Evolutionary conservation across 2,888 invertebrate genomes (phyloP).

Genomic region (Agonopterix arenella): DNA sequence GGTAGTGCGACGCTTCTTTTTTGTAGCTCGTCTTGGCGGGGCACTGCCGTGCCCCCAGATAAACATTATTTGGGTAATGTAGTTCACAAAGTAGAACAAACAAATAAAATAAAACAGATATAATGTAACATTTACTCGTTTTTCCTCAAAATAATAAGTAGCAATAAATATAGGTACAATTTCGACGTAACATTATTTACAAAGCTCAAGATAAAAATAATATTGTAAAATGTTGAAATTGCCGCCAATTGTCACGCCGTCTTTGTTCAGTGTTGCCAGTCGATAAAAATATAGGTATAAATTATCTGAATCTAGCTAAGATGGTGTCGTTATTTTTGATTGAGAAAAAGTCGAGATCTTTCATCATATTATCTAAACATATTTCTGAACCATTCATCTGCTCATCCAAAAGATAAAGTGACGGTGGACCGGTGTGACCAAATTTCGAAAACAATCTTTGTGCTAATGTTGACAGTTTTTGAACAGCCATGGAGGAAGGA

Average conservation of each 20-base stretch:
- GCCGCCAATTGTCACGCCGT: constrained; percentile 23
- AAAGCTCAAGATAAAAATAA: constrained; percentile 39
- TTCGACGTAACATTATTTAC: constrained; percentile 51
- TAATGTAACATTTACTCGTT: constrained; percentile 47
- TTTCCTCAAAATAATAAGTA: constrained; percentile 42
- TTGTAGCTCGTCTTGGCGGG: no score
- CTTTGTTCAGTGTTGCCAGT: constrained; percentile 7
- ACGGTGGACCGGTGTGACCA: constrained; percentile 51
- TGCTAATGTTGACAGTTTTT: constrained; percentile 88
- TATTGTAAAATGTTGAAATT: constrained; percentile 21
- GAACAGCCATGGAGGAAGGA: constrained; percentile 86
- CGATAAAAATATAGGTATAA: constrained; percentile 5
- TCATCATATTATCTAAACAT: constrained; percentile 87
- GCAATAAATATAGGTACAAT: constrained; percentile 65
- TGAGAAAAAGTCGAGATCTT: constrained; percentile 89
- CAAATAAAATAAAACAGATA: constrained; percentile 50
- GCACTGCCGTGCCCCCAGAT: no score
- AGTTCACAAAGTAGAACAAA: no score
- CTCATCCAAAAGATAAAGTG: constrained; percentile 71
- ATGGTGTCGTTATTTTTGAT: constrained; percentile 90
- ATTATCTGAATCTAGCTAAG: constrained; percentile 79
- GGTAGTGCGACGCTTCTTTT: no score
- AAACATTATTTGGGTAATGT: no score
- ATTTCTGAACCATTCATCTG: constrained; percentile 81
- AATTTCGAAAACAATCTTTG: constrained; percentile 82